phyloP scores from a whole-genome alignment of 2,113 vertebrate species.

The Ammodytes marinus region DNA sequence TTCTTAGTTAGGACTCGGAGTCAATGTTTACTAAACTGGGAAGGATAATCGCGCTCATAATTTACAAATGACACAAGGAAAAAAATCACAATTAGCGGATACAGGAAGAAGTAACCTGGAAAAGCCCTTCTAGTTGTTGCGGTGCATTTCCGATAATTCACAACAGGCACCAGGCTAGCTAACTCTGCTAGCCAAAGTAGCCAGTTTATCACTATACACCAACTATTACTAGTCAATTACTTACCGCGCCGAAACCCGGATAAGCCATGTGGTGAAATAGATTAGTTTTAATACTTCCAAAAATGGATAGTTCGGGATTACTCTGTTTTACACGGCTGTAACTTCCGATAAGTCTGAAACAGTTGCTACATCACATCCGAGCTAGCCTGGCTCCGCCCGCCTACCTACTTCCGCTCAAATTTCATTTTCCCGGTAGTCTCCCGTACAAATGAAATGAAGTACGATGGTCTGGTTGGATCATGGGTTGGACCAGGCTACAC shows the following conservation, averaged over 20 bases:
- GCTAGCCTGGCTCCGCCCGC: no score
- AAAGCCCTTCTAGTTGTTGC: not conserved
- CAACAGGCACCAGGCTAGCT: not conserved
- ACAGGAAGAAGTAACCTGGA: not conserved
- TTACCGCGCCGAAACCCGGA: slow-evolving; percentile 80
- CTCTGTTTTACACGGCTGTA: not conserved
- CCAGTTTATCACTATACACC: not conserved
- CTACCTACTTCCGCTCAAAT: no score
- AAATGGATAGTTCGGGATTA: no score
- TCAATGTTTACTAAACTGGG: not conserved
- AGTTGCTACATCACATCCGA: slow-evolving; percentile 54
- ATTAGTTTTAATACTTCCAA: no score
- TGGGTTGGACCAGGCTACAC: slow-evolving; percentile 21
- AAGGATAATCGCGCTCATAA: not conserved
- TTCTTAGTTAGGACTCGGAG: no score
- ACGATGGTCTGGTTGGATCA: no score
- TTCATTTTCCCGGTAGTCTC: no score
- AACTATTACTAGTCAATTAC: not conserved
- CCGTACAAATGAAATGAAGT: no score
- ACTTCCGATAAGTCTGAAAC: slow-evolving; percentile 58
- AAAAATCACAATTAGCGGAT: no score
- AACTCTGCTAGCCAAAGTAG: not conserved
- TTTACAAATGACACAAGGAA: not conserved
- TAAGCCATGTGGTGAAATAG: slow-evolving; percentile 65
- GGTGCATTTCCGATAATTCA: not conserved